Conservation (phyloP, 2,797 vertebrate species). For the Pseudotriccus pelzelni region DNA sequence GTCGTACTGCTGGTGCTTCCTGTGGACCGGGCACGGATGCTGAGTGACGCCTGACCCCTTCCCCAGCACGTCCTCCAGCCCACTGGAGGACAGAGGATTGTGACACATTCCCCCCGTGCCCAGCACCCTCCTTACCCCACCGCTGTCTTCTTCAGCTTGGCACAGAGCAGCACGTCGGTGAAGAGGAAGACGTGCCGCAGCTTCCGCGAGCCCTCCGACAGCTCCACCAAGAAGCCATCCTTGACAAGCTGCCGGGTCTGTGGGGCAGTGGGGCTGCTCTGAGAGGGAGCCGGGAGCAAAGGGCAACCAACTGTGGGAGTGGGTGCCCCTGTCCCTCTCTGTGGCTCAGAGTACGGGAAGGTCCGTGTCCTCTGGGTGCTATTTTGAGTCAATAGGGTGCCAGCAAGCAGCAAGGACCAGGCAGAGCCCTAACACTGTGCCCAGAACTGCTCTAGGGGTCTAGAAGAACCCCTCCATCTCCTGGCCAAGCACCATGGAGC, state of each 20-base stretch:
- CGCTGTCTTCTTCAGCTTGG: slow-evolving; percentile 94
- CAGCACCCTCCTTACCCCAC: slow-evolving; percentile 82
- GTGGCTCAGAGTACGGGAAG: neutral
- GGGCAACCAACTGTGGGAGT: neutral
- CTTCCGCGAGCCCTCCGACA: slow-evolving; percentile 94
- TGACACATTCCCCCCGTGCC: neutral
- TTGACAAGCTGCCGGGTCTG: slow-evolving; percentile 95
- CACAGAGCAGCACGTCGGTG: slow-evolving; percentile 95
- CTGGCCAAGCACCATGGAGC: neutral
- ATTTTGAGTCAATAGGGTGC: neutral
- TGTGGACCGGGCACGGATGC: neutral
- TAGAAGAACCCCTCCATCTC: neutral
- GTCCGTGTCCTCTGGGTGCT: neutral
- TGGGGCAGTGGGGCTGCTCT: neutral
- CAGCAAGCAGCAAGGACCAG: neutral
- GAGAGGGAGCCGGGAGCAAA: neutral
- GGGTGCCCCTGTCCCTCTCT: neutral
- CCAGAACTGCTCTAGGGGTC: neutral
- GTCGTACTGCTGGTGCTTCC: slow-evolving; percentile 96
- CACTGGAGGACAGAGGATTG: fast-evolving
- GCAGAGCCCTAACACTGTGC: neutral
- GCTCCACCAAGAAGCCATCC: slow-evolving; percentile 96
- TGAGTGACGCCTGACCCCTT: neutral
- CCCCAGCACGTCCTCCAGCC: fast-evolving
- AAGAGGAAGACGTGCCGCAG: slow-evolving; percentile 97